These are phyloP conservation scores for Drosophila sucinea DNA, from an alignment of 1,140 invertebrate genomes.

Conservation along the genomic window DNA sequence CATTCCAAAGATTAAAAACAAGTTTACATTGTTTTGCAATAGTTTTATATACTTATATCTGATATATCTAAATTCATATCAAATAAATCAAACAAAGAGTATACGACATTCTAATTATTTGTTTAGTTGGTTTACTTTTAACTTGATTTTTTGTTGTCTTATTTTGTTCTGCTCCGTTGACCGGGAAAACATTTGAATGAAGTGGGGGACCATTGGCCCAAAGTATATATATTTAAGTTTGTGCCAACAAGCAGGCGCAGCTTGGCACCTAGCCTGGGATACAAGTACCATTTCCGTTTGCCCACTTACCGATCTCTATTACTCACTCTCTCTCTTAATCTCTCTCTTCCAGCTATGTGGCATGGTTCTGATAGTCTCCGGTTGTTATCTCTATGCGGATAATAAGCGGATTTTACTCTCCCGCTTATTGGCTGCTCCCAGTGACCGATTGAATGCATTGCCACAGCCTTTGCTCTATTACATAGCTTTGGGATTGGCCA, in stretches of 20 bases:
- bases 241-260: slow-evolving; percentile 40
- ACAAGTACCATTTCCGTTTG: slow-evolving; percentile 38
- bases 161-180: slow-evolving; percentile 51
- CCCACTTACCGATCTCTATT: background rate
- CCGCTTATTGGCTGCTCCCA: slow-evolving; percentile 86
- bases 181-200: slow-evolving; percentile 39
- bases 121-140: slow-evolving; percentile 3
- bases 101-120: background rate
- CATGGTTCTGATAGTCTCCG: slow-evolving; percentile 87
- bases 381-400: slow-evolving; percentile 88
- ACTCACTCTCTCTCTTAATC: slow-evolving; percentile 8
- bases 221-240: slow-evolving; percentile 24
- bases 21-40: too few relatives aligned
- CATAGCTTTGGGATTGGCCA: slow-evolving; percentile 86
- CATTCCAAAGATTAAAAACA: too few relatives aligned
- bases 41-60: too few relatives aligned
- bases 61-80: too few relatives aligned
- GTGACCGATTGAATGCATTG: slow-evolving; percentile 83
- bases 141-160: slow-evolving; percentile 18
- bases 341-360: slow-evolving; percentile 87
- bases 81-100: background rate
- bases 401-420: slow-evolving; percentile 88
- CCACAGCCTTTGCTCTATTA: slow-evolving; percentile 90
- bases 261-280: slow-evolving; percentile 34
- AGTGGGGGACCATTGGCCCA: slow-evolving; percentile 11